A percentile compares a stretch with the other conserved stretches of the same genome.
Conservation (phyloP, 2,113 vertebrate species). For the Xyrauchen texanus region DNA sequence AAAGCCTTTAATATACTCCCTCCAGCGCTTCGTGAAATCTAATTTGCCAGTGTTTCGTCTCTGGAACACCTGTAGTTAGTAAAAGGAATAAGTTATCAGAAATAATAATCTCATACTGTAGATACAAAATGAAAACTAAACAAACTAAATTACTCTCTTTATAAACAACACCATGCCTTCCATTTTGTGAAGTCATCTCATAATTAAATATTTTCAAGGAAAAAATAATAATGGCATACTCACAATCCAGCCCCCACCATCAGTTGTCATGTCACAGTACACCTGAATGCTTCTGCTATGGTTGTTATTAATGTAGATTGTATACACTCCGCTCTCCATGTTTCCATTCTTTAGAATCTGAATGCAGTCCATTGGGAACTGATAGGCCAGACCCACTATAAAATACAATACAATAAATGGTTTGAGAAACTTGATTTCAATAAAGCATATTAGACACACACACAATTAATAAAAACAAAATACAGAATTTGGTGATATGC, state of each 20-base stretch:
- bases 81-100: not conserved
- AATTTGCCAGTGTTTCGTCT: constrained; percentile 79
- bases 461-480: not conserved
- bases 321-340: constrained; percentile 72
- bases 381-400: constrained; percentile 72
- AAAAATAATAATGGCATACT: constrained; percentile 48
- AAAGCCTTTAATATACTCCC: constrained; percentile 86
- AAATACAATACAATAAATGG: not conserved
- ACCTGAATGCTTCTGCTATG: constrained; percentile 72
- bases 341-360: constrained; percentile 80
- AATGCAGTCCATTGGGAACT: constrained; percentile 80
- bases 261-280: constrained; percentile 86
- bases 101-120: not conserved
- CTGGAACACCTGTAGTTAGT: constrained; percentile 81
- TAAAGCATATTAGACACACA: not conserved
- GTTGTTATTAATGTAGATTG: constrained; percentile 76
- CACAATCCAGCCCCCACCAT: constrained; percentile 86
- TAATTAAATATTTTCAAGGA: not conserved
- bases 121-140: not conserved
- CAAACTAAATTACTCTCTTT: not conserved
- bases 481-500: no score
- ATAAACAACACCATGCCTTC: not conserved
- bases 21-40: constrained; percentile 90
- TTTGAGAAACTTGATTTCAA: not conserved
- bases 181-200: no score